A percentile compares a stretch with the other conserved stretches of the same genome.
Conservation (phyloP, 2,113 vertebrate species). For the Opisthocomus hoazin region DNA sequence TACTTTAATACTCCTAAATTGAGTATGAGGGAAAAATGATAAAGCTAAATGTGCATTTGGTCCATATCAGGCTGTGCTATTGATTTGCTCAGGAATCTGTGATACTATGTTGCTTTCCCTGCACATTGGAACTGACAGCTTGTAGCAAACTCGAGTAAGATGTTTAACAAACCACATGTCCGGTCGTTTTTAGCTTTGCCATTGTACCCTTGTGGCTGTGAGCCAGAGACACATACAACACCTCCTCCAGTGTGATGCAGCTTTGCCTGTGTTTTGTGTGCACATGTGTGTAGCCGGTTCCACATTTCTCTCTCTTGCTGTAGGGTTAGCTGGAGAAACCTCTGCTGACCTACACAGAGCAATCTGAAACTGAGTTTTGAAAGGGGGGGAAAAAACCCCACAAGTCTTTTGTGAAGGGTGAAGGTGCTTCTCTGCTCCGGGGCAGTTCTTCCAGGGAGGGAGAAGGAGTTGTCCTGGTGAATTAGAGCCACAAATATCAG, state of each 20-base stretch:
- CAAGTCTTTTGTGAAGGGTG: not conserved
- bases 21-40: not conserved
- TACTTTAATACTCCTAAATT: not conserved
- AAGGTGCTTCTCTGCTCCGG: not conserved
- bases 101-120: constrained; percentile 7
- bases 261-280: not conserved
- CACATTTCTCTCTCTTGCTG: not conserved
- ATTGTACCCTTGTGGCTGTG: constrained; percentile 28
- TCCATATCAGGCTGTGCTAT: not conserved
- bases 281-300: not conserved
- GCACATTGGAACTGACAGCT: constrained; percentile 20
- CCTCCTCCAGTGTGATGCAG: not conserved
- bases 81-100: constrained; percentile 31
- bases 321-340: not conserved
- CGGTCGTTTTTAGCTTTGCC: constrained; percentile 52
- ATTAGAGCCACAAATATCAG: not conserved
- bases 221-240: constrained; percentile 23
- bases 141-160: constrained; percentile 64
- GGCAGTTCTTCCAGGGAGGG: not conserved
- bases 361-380: not conserved
- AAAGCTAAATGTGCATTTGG: not conserved
- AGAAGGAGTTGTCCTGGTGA: not conserved
- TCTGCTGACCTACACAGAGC: not conserved
- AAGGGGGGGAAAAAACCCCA: fast-evolving
- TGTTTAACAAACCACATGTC: constrained; percentile 64